phyloP scores from a whole-genome alignment of 2,888 invertebrate species.

The Campoplex nolae region DNA sequence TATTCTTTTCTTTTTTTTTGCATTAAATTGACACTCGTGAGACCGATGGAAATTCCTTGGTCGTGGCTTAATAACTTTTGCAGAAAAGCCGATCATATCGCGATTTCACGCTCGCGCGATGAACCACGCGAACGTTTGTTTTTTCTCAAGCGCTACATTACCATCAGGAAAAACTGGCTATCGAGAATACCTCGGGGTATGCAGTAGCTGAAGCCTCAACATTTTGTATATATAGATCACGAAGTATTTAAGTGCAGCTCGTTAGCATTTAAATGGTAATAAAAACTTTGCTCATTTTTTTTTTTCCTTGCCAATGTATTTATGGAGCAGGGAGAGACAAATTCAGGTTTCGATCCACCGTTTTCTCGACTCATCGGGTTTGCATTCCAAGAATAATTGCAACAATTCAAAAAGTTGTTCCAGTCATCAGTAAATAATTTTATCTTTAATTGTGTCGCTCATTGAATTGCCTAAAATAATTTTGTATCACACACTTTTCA shows the following conservation, averaged over 20 bases:
- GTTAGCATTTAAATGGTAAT: conserved; percentile 21
- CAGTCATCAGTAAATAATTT: not conserved
- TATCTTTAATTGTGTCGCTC: no score
- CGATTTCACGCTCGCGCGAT: conserved; percentile 76
- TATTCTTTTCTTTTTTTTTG: not conserved
- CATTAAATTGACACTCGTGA: conserved; percentile 55
- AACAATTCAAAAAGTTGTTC: not conserved
- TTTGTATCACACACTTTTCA: not conserved
- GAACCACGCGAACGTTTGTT: conserved; percentile 30
- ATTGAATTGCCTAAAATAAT: not conserved
- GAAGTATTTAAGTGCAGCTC: conserved; percentile 18
- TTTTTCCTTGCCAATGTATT: conserved; percentile 6
- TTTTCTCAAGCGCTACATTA: conserved; percentile 32
- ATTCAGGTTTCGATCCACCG: conserved; percentile 17
- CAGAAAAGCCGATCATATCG: conserved; percentile 68
- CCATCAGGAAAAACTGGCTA: conserved; percentile 30
- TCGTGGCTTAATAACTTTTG: conserved; percentile 65
- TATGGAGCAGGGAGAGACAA: not conserved
- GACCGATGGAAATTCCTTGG: conserved; percentile 53
- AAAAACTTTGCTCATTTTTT: conserved; percentile 10
- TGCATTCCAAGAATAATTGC: not conserved
- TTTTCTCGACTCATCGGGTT: not conserved
- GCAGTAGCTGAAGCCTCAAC: not conserved
- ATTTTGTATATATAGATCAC: conserved; percentile 29
- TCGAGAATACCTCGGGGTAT: conserved; percentile 66